Evolutionary conservation across 2,888 invertebrate genomes (phyloP).

Genomic region (Rhorus exstirpatorius): DNA sequence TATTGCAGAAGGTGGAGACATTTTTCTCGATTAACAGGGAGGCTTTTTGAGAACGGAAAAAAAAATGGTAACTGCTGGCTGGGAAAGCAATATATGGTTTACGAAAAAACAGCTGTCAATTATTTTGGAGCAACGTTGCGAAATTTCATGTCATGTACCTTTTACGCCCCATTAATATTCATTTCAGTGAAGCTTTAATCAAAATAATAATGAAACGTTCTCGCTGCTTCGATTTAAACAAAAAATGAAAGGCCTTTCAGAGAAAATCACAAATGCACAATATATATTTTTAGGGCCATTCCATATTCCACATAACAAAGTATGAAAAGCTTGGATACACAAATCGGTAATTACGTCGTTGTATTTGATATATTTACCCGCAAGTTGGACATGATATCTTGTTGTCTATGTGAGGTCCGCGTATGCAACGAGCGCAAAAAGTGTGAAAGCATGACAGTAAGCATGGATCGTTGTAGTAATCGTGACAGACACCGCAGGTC

Average conservation of each 20-base stretch:
- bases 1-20: no score
- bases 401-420: constrained; percentile 88
- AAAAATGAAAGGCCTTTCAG: neutral
- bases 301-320: neutral
- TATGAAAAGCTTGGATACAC: neutral
- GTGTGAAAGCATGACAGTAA: constrained; percentile 91
- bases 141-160: no score
- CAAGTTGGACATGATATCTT: constrained; percentile 90
- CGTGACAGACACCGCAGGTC: constrained; percentile 90
- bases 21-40: no score
- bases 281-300: neutral
- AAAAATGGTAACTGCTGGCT: no score
- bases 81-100: no score
- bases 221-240: no score
- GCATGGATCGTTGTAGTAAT: constrained; percentile 90
- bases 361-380: constrained; percentile 86
- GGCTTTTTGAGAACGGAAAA: no score
- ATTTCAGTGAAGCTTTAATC: no score
- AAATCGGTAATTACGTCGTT: neutral
- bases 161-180: no score
- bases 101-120: no score
- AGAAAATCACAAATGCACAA: neutral
- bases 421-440: constrained; percentile 90
- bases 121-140: no score
- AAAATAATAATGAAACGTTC: no score